Base-by-base conservation (phyloP, 1,140 invertebrate species). In the Alviniconcha marisindica region DNA sequence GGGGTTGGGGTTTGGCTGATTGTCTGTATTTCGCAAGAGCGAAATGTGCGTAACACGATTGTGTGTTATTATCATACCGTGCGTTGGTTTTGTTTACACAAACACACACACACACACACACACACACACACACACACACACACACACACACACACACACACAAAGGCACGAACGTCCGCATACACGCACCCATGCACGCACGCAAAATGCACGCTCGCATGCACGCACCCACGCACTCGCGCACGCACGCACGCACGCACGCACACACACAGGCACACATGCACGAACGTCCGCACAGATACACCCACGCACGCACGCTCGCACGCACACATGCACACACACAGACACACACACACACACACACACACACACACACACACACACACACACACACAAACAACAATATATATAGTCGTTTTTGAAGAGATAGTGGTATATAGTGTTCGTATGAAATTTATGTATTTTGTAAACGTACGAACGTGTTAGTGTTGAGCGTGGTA, bases 331-430 rank as follows among this genome's bases (percentile, higher is more conserved):
- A 66, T n/a, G n/a, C 14, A 66, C 28, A 66, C 60, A 66, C 60
- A 66, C 14, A n/a, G n/a, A n/a, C n/a, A n/a, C n/a, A n/a, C n/a
- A n/a, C n/a, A n/a, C n/a, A n/a, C n/a, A n/a, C n/a, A n/a, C n/a
- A n/a, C n/a, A n/a, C n/a, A n/a, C n/a, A n/a, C n/a, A n/a, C n/a
- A 54, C 51, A 54, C 51, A 54, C 51, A 54, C 51, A 54, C 51
- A 54, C 51, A 54, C 51, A 54, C 51, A n/a, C n/a, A n/a, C n/a
- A n/a, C n/a, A n/a, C n/a, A n/a, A n/a, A n/a, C n/a, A n/a, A n/a
- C n/a, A n/a, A n/a, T n/a, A n/a, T n/a, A n/a, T n/a, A 54, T 54
- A 12, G 24, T 14, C 10, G 12, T 54, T 24, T 12, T 54, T 54
- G 12, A 54, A 54, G 24, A 24, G 12, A 24, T 24, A 54, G 51